phyloP scores from a whole-genome alignment of 1,140 invertebrate species.

The Neodiprion lecontei region DNA sequence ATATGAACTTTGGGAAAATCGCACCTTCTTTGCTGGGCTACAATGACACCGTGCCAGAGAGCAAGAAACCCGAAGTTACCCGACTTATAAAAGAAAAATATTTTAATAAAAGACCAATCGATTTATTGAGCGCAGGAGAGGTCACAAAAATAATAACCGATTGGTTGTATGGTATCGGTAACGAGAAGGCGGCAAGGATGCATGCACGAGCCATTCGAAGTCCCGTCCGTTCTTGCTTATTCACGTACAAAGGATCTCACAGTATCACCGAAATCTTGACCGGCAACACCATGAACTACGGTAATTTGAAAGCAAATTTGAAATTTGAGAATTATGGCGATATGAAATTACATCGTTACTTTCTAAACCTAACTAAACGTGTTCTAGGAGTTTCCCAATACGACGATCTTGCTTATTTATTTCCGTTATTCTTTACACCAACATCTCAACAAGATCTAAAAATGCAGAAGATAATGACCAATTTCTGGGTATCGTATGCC shows the following conservation, averaged over 20 bases:
- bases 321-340: too few relatives aligned
- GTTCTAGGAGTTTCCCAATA: constrained; percentile 66
- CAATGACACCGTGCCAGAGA: constrained; percentile 15
- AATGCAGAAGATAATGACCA: constrained; percentile 63
- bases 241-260: constrained; percentile 53
- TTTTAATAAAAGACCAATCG: constrained; percentile 42
- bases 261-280: constrained; percentile 56
- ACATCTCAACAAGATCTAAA: constrained; percentile 53
- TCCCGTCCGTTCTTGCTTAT: constrained; percentile 66
- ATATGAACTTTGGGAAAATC: constrained; percentile 15
- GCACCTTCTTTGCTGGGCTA: not conserved
- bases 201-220: constrained; percentile 62
- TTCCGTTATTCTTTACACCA: constrained; percentile 42
- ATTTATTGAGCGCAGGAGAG: constrained; percentile 30
- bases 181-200: constrained; percentile 63
- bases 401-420: constrained; percentile 63
- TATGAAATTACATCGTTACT: constrained; percentile 33
- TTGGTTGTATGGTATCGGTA: constrained; percentile 63
- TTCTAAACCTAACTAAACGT: not conserved
- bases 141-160: constrained; percentile 65
- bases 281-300: constrained; percentile 52
- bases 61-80: not conserved
- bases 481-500: constrained; percentile 65
- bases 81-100: constrained; percentile 8
- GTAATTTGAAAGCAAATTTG: constrained; percentile 44